A percentile compares a stretch with the other conserved stretches of the same genome.
phyloP scores from a whole-genome alignment of 1,140 invertebrate species.

The Lepidurus arcticus region DNA sequence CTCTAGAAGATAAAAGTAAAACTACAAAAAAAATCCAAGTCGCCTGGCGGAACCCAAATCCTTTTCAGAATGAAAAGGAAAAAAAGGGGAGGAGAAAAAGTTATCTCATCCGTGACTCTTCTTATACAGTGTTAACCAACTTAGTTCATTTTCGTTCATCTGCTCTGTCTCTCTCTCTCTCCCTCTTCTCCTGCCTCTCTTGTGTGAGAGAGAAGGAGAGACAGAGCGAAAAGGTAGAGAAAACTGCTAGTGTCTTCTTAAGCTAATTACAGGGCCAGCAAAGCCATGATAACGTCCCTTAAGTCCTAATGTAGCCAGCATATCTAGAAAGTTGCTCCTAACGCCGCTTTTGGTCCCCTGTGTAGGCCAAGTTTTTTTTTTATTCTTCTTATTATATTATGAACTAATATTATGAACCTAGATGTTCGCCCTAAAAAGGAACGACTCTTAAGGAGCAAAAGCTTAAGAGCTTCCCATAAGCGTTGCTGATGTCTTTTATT shows the following conservation, averaged over 20 bases:
- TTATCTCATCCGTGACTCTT: background rate
- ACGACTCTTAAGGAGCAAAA: background rate
- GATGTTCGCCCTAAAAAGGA: background rate
- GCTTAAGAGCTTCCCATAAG: constrained; percentile 12
- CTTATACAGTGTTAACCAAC: background rate
- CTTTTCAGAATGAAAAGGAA: background rate
- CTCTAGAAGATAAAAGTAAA: background rate
- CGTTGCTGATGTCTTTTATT: background rate
- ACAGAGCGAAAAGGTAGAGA: background rate
- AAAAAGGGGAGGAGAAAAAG: constrained; percentile 5
- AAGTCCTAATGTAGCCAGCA: constrained; percentile 2
- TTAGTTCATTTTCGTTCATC: background rate
- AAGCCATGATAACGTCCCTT: background rate
- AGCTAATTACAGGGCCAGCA: background rate
- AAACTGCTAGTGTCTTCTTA: constrained; percentile 1
- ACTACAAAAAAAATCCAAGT: background rate
- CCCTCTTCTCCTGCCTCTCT: too few species aligned
- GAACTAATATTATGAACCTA: too few species aligned
- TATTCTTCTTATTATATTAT: background rate
- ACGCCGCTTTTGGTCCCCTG: background rate
- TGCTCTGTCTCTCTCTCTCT: background rate
- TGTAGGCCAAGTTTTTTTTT: background rate
- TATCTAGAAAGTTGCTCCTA: background rate
- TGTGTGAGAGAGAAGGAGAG: too few species aligned
- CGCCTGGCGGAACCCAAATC: background rate